These are phyloP conservation scores for Beris chalybata DNA, from an alignment of 2,888 invertebrate species.

Conservation along the genomic window DNA sequence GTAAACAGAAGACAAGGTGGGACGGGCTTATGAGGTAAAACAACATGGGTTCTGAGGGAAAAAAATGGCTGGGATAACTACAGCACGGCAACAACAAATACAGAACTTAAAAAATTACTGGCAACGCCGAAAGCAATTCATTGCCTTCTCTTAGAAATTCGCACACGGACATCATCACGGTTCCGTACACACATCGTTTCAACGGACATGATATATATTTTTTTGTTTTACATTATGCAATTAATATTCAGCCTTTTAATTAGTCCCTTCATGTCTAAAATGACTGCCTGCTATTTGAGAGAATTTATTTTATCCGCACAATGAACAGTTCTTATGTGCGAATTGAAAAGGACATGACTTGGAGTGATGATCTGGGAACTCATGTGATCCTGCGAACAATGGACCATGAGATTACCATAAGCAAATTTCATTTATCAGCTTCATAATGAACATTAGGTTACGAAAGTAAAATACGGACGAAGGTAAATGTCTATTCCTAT, in stretches of 20 bases:
- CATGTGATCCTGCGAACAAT: no score
- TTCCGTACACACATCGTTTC: conserved; percentile 12
- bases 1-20: conserved; percentile 20
- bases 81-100: conserved; percentile 9
- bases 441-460: no score
- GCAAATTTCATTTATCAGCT: no score
- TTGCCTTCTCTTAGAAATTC: conserved; percentile 33
- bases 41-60: no score
- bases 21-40: conserved; percentile 11
- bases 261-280: conserved; percentile 40
- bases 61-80: no score
- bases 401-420: no score
- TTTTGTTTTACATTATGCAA: conserved; percentile 37
- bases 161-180: conserved; percentile 17
- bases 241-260: conserved; percentile 40
- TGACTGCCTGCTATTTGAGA: conserved; percentile 36
- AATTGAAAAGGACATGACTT: conserved; percentile 10
- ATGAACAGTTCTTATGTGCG: conserved; percentile 10
- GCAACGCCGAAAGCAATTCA: conserved; percentile 37
- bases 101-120: conserved; percentile 38
- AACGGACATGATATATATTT: conserved; percentile 35
- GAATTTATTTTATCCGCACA: conserved; percentile 15
- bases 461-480: no score
- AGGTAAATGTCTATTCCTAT: no score
- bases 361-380: neutral